Evolutionary conservation across 2,888 invertebrate species (phyloP).

Genomic region (Cantharis flavilabris): DNA sequence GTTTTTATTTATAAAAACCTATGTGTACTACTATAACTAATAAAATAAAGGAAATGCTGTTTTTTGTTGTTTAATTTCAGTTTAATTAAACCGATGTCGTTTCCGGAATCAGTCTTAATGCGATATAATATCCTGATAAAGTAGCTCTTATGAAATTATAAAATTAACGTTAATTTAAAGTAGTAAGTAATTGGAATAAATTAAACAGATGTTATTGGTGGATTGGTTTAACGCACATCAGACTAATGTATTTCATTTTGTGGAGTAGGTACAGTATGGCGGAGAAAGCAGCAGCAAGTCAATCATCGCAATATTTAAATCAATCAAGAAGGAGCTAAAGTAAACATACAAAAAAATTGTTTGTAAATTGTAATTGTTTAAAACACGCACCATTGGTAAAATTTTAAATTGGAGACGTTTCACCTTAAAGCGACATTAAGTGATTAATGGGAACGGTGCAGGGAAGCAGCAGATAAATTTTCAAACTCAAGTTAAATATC

Average conservation of each 20-base stretch:
- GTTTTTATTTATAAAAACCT: background rate
- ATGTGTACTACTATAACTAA: background rate
- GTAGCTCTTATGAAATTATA: background rate
- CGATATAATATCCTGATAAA: background rate
- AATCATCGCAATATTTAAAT: background rate
- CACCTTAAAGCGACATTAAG: background rate
- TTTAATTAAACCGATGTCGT: background rate
- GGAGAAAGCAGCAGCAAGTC: background rate
- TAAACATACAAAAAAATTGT: background rate
- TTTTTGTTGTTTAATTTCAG: background rate
- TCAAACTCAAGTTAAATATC: background rate
- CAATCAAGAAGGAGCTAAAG: background rate
- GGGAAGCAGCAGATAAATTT: background rate
- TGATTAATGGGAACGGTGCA: background rate
- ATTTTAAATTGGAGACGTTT: background rate
- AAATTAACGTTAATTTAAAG: background rate
- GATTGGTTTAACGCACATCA: background rate
- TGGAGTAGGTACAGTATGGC: background rate
- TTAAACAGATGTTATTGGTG: background rate
- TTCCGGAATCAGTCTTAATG: background rate
- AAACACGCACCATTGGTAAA: background rate
- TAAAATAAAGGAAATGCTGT: background rate
- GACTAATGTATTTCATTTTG: background rate
- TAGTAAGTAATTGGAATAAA: background rate
- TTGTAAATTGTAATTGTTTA: background rate